A percentile compares a stretch with the other conserved stretches of the same genome.
Conservation (phyloP, 1,140 invertebrate species). For the Zaprionus tsacasi region DNA sequence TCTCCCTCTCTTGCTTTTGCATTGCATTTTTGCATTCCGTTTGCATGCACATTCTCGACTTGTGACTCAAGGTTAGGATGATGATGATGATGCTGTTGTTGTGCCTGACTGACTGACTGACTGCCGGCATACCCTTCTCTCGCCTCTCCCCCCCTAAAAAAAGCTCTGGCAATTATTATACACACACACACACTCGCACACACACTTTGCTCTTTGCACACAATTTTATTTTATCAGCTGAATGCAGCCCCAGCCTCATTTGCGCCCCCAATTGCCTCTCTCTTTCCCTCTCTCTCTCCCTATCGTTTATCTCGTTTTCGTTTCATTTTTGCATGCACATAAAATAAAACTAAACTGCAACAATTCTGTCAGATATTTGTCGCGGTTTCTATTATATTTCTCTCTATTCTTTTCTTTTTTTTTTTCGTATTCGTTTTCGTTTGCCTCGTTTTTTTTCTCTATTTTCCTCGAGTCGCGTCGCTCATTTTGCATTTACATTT, state of each 20-base stretch:
- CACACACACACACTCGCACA: slow-evolving; percentile 22
- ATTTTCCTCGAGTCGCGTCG: slow-evolving; percentile 1
- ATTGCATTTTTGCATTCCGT: slow-evolving; percentile 68
- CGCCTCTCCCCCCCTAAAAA: slow-evolving; percentile 16
- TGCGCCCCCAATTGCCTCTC: not conserved
- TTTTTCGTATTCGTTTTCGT: not conserved
- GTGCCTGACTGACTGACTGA: slow-evolving; percentile 29
- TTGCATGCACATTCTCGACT: slow-evolving; percentile 78
- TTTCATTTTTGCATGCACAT: slow-evolving; percentile 77
- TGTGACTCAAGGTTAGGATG: slow-evolving; percentile 80
- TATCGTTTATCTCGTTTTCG: slow-evolving; percentile 62
- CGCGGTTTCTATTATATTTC: slow-evolving; percentile 28
- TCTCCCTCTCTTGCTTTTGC: not conserved
- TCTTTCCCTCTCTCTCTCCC: slow-evolving; percentile 12
- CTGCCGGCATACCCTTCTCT: slow-evolving; percentile 6
- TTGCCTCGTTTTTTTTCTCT: not conserved
- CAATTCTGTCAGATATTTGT: slow-evolving; percentile 47
- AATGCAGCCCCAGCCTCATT: slow-evolving; percentile 26
- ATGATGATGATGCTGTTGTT: slow-evolving; percentile 43
- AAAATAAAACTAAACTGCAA: slow-evolving; percentile 64
- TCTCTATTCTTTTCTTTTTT: slow-evolving; percentile 1
- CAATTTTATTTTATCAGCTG: slow-evolving; percentile 81
- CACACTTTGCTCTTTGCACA: slow-evolving; percentile 29
- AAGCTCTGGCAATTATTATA: slow-evolving; percentile 73
- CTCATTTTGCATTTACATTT: slow-evolving; percentile 49